phyloP scores from a whole-genome alignment of 2,888 invertebrate species.

The Sycophila texana region DNA sequence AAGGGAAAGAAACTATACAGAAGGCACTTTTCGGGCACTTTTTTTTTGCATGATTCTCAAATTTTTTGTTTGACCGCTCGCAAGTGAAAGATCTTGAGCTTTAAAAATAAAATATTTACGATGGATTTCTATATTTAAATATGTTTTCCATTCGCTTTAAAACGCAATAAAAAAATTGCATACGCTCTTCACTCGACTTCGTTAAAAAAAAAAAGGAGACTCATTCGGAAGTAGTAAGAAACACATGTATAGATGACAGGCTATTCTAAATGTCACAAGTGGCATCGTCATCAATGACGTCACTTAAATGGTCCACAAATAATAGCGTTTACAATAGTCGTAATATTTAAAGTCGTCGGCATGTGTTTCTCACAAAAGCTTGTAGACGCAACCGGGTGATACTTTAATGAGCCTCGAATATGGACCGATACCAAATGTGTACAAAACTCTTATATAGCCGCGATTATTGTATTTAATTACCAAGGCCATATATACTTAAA shows the following conservation, averaged over 20 bases:
- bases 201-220: too few relatives aligned
- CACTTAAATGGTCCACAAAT: constrained; percentile 5
- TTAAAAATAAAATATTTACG: too few relatives aligned
- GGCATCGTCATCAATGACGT: constrained; percentile 17
- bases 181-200: too few relatives aligned
- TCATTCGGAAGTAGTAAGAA: too few relatives aligned
- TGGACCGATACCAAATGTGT: constrained; percentile 4
- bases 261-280: background rate
- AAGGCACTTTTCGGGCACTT: too few relatives aligned
- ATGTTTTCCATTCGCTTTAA: too few relatives aligned
- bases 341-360: constrained; percentile 11
- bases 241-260: background rate
- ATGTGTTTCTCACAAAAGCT: background rate
- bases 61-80: too few relatives aligned
- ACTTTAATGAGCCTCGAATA: background rate
- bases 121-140: too few relatives aligned
- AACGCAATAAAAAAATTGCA: background rate
- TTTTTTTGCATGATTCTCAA: too few relatives aligned
- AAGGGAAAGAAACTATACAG: background rate
- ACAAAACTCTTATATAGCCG: background rate
- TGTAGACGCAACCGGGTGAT: background rate
- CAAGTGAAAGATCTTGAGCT: too few relatives aligned
- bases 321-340: background rate
- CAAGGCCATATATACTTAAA: background rate
- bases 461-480: background rate